Evolutionary conservation across 2,113 vertebrate species (phyloP).

Genomic region (Pituophis catenifer): DNA sequence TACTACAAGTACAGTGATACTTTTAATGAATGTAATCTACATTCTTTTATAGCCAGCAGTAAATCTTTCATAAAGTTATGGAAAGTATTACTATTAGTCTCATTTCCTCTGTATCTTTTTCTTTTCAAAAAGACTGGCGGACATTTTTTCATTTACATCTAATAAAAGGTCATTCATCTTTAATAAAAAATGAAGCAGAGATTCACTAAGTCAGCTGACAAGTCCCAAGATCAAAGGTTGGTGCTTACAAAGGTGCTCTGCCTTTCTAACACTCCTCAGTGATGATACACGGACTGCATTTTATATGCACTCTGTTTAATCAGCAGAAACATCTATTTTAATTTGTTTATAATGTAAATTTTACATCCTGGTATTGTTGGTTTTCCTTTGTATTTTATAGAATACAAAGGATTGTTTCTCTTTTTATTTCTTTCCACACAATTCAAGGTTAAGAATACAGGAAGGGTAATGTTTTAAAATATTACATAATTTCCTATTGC

Average conservation of each 20-base stretch:
- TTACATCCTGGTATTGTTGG: not conserved
- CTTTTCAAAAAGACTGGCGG: not conserved
- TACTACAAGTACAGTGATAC: not conserved
- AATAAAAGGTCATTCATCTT: not conserved
- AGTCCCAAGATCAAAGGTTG: not conserved
- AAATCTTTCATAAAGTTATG: not conserved
- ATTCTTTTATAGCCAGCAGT: not conserved
- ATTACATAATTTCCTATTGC: constrained; percentile 6
- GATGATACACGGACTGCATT: not conserved
- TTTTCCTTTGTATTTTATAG: not conserved
- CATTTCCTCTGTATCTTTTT: not conserved
- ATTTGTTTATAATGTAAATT: not conserved
- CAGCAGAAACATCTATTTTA: not conserved
- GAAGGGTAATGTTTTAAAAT: constrained; percentile 33
- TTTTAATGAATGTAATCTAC: not conserved
- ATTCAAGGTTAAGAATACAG: not conserved
- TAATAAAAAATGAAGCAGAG: not conserved
- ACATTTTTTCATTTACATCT: not conserved
- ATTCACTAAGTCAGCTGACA: not conserved
- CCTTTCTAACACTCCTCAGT: not conserved
- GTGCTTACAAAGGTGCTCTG: not conserved
- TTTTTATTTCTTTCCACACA: not conserved
- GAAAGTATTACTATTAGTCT: not conserved
- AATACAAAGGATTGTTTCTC: not conserved
- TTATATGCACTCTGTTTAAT: not conserved